These are phyloP conservation scores for Sminthurinus aureus DNA, from an alignment of 2,888 invertebrate species.

Conservation along the genomic window DNA sequence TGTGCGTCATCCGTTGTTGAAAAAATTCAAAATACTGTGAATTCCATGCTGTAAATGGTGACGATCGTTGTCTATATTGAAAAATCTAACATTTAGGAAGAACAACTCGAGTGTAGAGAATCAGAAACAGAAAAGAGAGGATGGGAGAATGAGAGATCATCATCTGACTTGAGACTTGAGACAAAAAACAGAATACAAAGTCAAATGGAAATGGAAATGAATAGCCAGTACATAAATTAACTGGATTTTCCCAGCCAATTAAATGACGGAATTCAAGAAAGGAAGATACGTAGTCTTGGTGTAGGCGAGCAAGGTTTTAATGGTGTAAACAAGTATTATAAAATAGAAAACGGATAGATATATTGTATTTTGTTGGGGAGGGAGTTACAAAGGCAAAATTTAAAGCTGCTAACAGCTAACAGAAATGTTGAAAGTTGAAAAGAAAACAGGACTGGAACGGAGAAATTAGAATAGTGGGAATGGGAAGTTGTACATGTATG, in stretches of 20 bases:
- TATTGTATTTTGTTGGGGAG: not conserved
- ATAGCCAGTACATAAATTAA: constrained; percentile 22
- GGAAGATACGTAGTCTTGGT: not conserved
- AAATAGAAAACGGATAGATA: not conserved
- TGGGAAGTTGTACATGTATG: not conserved
- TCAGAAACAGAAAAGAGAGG: not conserved
- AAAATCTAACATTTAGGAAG: too few species aligned
- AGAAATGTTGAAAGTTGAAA: not conserved
- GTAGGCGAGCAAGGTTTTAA: not conserved
- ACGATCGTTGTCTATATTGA: too few species aligned
- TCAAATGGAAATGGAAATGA: not conserved
- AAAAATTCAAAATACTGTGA: too few species aligned
- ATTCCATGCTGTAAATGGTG: too few species aligned
- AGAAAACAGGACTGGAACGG: not conserved
- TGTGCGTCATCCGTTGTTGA: too few species aligned
- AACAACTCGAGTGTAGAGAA: not conserved
- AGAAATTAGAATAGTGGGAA: not conserved
- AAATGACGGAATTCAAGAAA: not conserved
- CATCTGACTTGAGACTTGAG: not conserved
- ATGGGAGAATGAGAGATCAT: not conserved
- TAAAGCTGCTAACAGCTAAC: not conserved
- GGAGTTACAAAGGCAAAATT: too few species aligned
- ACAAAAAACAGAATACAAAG: not conserved
- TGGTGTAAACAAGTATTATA: not conserved
- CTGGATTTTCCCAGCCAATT: constrained; percentile 28